These are phyloP conservation scores for Drosophila punjabiensis DNA, from an alignment of 1,140 invertebrate species.

Conservation along the genomic window DNA sequence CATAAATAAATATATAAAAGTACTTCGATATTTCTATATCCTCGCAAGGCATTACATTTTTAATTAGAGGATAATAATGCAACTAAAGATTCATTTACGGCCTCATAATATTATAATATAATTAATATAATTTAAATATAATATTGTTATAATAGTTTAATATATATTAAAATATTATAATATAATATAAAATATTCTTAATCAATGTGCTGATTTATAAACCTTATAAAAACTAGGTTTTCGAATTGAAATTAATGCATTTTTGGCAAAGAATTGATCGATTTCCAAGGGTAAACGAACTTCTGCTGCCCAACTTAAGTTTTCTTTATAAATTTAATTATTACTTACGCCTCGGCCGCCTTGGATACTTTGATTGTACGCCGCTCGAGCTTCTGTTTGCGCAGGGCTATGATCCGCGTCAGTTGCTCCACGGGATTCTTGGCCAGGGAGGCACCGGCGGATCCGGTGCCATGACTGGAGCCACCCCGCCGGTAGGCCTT, in stretches of 20 bases:
- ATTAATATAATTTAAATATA: no score
- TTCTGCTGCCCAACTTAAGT: not conserved
- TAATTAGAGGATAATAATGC: no score
- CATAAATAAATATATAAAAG: no score
- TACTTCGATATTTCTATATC: no score
- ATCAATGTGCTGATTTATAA: no score
- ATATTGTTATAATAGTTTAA: no score
- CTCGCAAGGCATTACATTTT: no score
- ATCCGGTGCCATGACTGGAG: conserved; percentile 82
- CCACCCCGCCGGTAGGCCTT: conserved; percentile 93
- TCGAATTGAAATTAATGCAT: not conserved
- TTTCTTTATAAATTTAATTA: not conserved
- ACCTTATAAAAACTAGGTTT: no score
- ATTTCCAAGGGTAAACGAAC: not conserved
- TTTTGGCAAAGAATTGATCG: not conserved
- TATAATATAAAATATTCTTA: no score
- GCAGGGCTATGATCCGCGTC: conserved; percentile 79
- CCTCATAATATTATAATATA: no score
- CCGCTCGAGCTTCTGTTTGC: conserved; percentile 83
- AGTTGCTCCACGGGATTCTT: conserved; percentile 85
- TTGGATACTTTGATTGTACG: conserved; percentile 98
- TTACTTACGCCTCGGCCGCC: conserved; percentile 96
- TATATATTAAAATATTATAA: no score
- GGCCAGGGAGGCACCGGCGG: conserved; percentile 78
- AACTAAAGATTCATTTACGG: no score